Percentiles rank a stretch among this genome's conserved stretches.
phyloP scores from a whole-genome alignment of 35 echinoderm and acorn worm species.

The Holothuria glaberrima region DNA sequence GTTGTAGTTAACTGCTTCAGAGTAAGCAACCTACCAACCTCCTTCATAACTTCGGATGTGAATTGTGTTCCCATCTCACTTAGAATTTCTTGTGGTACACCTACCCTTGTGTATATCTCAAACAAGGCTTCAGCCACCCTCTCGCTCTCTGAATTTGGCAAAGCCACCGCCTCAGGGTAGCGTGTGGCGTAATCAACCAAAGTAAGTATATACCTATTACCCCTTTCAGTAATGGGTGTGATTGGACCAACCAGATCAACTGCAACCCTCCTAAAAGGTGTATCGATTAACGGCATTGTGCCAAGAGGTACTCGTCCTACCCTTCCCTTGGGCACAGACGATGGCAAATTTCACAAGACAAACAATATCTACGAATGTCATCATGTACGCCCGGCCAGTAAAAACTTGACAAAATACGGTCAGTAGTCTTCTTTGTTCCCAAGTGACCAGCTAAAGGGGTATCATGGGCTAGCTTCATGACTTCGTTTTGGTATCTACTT shows the following conservation, averaged over 20 bases:
- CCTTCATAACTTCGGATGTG: conserved; percentile 8
- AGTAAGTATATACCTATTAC: background rate
- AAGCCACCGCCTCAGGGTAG: conserved; percentile 20
- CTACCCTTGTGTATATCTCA: conserved; percentile 6
- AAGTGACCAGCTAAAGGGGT: too few relatives aligned
- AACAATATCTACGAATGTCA: too few relatives aligned
- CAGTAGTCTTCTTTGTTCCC: too few relatives aligned
- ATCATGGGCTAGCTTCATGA: too few relatives aligned
- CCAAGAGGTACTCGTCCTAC: too few relatives aligned
- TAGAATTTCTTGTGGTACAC: background rate
- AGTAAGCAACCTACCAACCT: background rate
- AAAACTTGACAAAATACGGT: too few relatives aligned
- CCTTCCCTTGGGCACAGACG: too few relatives aligned
- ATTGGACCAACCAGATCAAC: background rate
- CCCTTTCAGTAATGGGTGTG: background rate
- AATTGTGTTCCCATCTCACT: background rate
- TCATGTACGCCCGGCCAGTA: too few relatives aligned
- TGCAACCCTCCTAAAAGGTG: background rate
- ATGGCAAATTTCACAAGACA: too few relatives aligned
- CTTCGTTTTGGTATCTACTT: too few relatives aligned
- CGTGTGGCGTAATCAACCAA: conserved; percentile 29
- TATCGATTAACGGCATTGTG: too few relatives aligned
- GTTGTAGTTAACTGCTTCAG: too few relatives aligned
- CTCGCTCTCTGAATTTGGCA: background rate
- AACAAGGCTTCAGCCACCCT: conserved; percentile 17